These are phyloP conservation scores for Baccha elongata DNA, from an alignment of 2,888 invertebrate genomes.

Conservation along the genomic window DNA sequence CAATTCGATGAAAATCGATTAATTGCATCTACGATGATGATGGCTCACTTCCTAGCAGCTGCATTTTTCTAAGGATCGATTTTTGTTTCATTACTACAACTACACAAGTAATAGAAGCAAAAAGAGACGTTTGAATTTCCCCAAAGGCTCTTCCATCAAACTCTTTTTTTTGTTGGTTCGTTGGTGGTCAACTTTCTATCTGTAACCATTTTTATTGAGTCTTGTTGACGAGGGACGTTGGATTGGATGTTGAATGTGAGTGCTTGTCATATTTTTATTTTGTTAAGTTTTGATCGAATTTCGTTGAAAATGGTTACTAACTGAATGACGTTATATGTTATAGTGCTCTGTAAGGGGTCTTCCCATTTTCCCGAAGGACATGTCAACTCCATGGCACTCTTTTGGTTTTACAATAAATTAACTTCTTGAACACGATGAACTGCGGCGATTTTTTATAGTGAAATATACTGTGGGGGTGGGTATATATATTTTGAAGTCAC, in stretches of 20 bases:
- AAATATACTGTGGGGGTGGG: constrained; percentile 10
- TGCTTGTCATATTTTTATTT: background rate
- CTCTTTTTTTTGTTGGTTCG: constrained; percentile 21
- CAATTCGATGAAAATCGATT: constrained; percentile 45
- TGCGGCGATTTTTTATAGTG: constrained; percentile 45
- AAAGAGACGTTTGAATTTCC: constrained; percentile 33
- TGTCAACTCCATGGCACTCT: constrained; percentile 53
- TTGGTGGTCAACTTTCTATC: background rate
- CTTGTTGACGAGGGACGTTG: constrained; percentile 37
- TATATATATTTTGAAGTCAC: constrained; percentile 18
- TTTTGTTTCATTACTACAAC: constrained; percentile 27
- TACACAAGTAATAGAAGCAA: background rate
- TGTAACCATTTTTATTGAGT: constrained; percentile 11
- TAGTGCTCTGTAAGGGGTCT: constrained; percentile 13
- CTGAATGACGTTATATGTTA: no score
- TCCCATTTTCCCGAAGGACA: constrained; percentile 38
- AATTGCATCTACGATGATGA: constrained; percentile 39
- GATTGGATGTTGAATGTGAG: constrained; percentile 35
- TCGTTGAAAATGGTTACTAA: constrained; percentile 22
- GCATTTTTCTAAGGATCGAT: constrained; percentile 37
- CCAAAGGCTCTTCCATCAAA: constrained; percentile 48
- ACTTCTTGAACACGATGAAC: constrained; percentile 51
- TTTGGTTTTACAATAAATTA: constrained; percentile 57
- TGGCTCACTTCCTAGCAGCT: constrained; percentile 25
- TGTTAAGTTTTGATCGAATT: constrained; percentile 47